Conservation (phyloP, 2,888 invertebrate species). For the Drosophila borealis region DNA sequence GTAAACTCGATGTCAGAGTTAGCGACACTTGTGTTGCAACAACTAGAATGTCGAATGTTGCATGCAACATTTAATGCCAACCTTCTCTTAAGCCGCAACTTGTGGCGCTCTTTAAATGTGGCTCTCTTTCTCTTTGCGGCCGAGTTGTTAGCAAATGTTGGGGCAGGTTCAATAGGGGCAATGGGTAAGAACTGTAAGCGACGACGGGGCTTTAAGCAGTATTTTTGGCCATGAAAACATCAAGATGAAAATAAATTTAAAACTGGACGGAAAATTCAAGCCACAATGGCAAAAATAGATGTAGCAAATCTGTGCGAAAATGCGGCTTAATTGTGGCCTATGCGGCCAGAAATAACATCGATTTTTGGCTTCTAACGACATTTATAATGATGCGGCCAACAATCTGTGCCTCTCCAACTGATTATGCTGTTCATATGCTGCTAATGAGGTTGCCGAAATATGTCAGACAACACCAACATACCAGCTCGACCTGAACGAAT, state of each 20-base stretch:
- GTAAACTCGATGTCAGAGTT: background rate
- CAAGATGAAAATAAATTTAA: slow-evolving; percentile 18
- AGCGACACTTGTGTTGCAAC: background rate
- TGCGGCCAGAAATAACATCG: slow-evolving; percentile 33
- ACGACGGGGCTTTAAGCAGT: background rate
- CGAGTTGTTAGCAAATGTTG: slow-evolving; percentile 7
- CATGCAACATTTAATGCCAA: slow-evolving; percentile 42
- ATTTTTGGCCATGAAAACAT: slow-evolving; percentile 5
- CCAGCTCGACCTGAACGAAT: background rate
- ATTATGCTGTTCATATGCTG: slow-evolving; percentile 41
- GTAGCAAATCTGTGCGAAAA: slow-evolving; percentile 42
- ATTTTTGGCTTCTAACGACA: slow-evolving; percentile 18
- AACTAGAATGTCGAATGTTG: slow-evolving; percentile 29
- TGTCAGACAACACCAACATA: background rate
- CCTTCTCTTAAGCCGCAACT: slow-evolving; percentile 42
- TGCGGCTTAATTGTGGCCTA: slow-evolving; percentile 48
- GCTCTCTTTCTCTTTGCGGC: slow-evolving; percentile 4
- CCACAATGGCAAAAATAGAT: slow-evolving; percentile 11
- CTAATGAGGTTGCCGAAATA: slow-evolving; percentile 39
- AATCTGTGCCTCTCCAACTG: slow-evolving; percentile 1
- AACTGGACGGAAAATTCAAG: slow-evolving; percentile 12
- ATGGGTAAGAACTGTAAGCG: background rate
- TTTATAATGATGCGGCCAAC: slow-evolving; percentile 44
- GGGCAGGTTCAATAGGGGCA: slow-evolving; percentile 14
- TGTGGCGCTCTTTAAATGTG: slow-evolving; percentile 6